phyloP scores from a whole-genome alignment of 2,113 vertebrate genomes.

The Leptobrachium ailaonicum region DNA sequence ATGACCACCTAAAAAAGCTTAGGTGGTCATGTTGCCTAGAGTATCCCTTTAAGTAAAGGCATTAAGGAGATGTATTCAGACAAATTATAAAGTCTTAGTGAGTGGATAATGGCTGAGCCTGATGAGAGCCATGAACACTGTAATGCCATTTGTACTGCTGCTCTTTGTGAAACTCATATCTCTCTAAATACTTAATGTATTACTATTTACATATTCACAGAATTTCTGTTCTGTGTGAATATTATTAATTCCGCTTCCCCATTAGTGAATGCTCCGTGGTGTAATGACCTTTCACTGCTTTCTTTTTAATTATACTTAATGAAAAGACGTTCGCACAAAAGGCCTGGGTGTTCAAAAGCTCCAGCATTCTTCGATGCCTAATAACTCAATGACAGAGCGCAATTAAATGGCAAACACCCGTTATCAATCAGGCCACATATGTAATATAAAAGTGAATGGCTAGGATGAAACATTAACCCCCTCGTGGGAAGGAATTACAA shows the following conservation, averaged over 20 bases:
- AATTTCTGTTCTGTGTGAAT: neutral
- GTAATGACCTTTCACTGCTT: conserved; percentile 73
- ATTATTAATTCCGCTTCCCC: conserved; percentile 50
- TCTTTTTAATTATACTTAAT: conserved; percentile 76
- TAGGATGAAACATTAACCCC: too few species aligned
- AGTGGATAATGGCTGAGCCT: too few species aligned
- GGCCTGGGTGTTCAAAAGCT: conserved; percentile 67
- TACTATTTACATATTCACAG: neutral
- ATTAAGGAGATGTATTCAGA: too few species aligned
- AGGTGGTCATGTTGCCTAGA: too few species aligned
- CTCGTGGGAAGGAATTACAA: too few species aligned
- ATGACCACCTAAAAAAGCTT: too few species aligned
- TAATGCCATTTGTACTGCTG: too few species aligned
- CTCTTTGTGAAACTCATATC: too few species aligned
- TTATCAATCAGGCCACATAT: neutral
- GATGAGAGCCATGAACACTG: too few species aligned
- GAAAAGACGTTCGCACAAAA: conserved; percentile 73
- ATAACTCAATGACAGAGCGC: conserved; percentile 73
- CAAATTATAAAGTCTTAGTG: too few species aligned
- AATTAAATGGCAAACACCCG: conserved; percentile 50
- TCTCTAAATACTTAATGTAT: neutral
- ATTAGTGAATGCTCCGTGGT: conserved; percentile 70
- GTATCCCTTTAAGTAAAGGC: too few species aligned
- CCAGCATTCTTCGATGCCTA: conserved; percentile 68
- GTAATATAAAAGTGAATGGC: neutral